phyloP scores from a whole-genome alignment of 2,797 vertebrate genomes.

The Columba guinea region DNA sequence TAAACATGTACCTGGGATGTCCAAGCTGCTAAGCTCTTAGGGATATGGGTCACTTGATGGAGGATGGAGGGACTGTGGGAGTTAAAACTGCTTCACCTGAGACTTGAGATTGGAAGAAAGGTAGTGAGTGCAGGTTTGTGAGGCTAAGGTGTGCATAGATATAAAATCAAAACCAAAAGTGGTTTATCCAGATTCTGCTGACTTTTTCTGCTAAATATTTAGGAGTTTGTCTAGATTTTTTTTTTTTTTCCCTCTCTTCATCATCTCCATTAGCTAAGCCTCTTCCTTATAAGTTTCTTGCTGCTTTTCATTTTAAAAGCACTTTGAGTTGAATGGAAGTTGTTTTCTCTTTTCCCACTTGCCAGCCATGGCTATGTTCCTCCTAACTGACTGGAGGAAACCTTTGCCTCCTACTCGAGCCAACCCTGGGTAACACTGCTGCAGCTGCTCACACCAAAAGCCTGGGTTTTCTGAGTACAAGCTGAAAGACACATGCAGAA shows the following conservation, averaged over 20 bases:
- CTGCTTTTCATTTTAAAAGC: conserved; percentile 8
- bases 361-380: neutral
- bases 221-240: neutral
- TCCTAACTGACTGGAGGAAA: conserved; percentile 1
- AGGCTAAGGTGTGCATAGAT: neutral
- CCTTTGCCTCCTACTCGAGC: neutral
- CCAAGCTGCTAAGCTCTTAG: neutral
- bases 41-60: neutral
- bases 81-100: neutral
- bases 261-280: neutral
- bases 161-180: neutral
- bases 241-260: neutral
- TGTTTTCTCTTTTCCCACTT: neutral
- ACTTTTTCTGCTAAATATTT: neutral
- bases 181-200: neutral
- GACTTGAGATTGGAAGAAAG: neutral
- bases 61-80: neutral
- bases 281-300: neutral
- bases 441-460: neutral
- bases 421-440: neutral
- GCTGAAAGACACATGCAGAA: neutral
- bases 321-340: neutral
- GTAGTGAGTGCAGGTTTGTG: neutral
- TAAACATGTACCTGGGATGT: rapidly evolving
- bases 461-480: neutral